Conservation (phyloP, 2,888 invertebrate species). For the Sminthurides aquaticus region DNA sequence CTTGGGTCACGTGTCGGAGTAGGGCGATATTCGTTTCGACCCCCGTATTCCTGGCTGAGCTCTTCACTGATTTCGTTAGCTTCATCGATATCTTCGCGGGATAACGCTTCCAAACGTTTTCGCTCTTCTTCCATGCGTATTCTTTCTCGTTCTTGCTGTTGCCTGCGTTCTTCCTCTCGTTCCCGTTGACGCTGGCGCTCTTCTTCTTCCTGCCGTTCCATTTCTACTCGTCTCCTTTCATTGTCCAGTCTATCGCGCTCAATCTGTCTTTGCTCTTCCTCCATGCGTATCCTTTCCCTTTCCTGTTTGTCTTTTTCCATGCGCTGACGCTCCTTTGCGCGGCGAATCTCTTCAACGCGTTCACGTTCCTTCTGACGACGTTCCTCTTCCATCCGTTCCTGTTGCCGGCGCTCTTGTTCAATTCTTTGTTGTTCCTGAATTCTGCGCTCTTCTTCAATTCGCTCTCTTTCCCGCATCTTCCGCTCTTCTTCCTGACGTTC, state of each 20-base stretch:
- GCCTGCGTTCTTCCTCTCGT: not conserved
- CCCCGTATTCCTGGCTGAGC: not conserved
- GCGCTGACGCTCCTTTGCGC: not conserved
- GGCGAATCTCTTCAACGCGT: not conserved
- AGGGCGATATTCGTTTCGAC: too few species aligned
- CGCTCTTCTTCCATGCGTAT: not conserved
- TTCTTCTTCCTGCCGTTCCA: not conserved
- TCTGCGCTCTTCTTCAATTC: not conserved
- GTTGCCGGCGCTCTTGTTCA: not conserved
- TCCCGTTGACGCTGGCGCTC: not conserved
- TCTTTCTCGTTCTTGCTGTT: slow-evolving; percentile 1
- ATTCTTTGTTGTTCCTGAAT: not conserved
- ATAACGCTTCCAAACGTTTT: not conserved
- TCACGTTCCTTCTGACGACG: slow-evolving; percentile 5
- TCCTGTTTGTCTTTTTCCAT: not conserved
- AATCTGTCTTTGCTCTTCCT: not conserved
- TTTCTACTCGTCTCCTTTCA: not conserved
- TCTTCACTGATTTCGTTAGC: slow-evolving; percentile 8
- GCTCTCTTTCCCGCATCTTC: not conserved
- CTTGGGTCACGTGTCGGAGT: not conserved
- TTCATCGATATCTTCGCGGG: slow-evolving; percentile 6
- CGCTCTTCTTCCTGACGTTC: not conserved
- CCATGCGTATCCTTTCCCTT: not conserved
- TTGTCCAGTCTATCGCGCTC: slow-evolving; percentile 5
- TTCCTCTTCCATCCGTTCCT: slow-evolving; percentile 6